Evolutionary conservation across 2,113 vertebrate genomes (phyloP), one percentile per base, ranked within the genome.

Genomic region (Chlamydotis undulata): DNA sequence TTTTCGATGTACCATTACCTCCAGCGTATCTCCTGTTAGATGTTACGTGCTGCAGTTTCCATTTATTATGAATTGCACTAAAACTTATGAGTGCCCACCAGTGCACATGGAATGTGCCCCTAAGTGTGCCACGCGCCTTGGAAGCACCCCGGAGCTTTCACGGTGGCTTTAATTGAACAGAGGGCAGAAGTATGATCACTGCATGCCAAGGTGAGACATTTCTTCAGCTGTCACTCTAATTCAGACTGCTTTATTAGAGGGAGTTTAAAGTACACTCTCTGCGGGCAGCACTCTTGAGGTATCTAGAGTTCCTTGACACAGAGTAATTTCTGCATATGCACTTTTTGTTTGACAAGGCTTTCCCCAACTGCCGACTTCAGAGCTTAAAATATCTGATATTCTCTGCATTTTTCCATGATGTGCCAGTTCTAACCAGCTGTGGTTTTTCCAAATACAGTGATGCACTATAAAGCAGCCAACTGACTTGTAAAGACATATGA

Each of bases 401-500:
- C 19, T 86, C 68, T 84, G 88, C 68, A 49, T 89, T 95, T 89
- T 94, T 86, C 76, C 31, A 2, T 35, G 73, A 69, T 26, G 39
- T 82, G 83, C 53, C 69, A 89, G 60, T 71, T 95, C 79, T 68
- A 50, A 74, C 67, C 85, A 95, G 92, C 90, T 94, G 90, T 89
- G 88, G 68, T 87, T 95, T 90, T 90, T 92, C 80, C 92, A 92
- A 86, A 89, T 60, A 68, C 47, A 84, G 83, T 56, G 49, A 92
- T 75, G 61, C 76, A 22, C 43, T 81, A 47, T 50, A 83, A 89
- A 60, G 92, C 92, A 93, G 83, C 80, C 89, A 93, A 89, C n/a
- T 68, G 83, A 84, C 83, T 96, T 95, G 73, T 87, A 87, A 89
- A 60, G 87, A 84, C 60, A 89, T 53, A 39, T 3, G 22, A 74